Percentiles rank a stretch among this genome's conserved stretches.
phyloP scores from a whole-genome alignment of 2,113 vertebrate species.

The Poecilia latipinna region DNA sequence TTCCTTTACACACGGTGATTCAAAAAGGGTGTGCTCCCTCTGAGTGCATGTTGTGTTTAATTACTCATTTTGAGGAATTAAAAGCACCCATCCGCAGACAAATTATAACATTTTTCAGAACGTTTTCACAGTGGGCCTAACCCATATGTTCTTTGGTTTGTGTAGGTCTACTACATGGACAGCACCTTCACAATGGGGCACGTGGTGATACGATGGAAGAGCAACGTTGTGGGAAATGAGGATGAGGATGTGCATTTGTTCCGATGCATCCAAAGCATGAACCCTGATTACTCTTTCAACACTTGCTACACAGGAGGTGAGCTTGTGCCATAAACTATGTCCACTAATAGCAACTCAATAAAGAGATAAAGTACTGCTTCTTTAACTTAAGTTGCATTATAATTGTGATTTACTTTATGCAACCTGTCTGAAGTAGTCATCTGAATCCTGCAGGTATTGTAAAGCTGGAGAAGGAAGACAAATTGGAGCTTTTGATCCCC shows the following conservation, averaged over 20 bases:
- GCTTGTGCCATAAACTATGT: constrained; percentile 25
- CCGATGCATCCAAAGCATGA: constrained; percentile 95
- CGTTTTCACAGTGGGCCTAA: background rate
- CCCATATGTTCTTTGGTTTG: constrained; percentile 2
- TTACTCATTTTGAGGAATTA: constrained; percentile 41
- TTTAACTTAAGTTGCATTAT: background rate
- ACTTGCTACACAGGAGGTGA: constrained; percentile 97
- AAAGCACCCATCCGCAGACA: background rate
- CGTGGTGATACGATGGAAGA: constrained; percentile 90
- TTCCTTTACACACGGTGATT: background rate
- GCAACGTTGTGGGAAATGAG: constrained; percentile 88
- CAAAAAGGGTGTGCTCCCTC: constrained; percentile 7
- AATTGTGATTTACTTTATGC: background rate
- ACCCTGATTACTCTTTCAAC: constrained; percentile 85
- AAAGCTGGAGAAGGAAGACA: constrained; percentile 91
- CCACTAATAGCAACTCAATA: constrained; percentile 7
- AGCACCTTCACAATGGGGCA: constrained; percentile 92
- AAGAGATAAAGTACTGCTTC: background rate
- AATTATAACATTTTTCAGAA: background rate
- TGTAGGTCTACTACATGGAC: constrained; percentile 91
- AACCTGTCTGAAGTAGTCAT: constrained; percentile 4
- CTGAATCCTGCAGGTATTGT: constrained; percentile 84
- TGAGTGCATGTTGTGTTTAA: background rate
- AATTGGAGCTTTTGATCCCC: constrained; percentile 91
- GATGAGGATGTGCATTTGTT: constrained; percentile 87